Conservation (phyloP, 2,797 vertebrate species). For the Cirrhinus mrigala region DNA sequence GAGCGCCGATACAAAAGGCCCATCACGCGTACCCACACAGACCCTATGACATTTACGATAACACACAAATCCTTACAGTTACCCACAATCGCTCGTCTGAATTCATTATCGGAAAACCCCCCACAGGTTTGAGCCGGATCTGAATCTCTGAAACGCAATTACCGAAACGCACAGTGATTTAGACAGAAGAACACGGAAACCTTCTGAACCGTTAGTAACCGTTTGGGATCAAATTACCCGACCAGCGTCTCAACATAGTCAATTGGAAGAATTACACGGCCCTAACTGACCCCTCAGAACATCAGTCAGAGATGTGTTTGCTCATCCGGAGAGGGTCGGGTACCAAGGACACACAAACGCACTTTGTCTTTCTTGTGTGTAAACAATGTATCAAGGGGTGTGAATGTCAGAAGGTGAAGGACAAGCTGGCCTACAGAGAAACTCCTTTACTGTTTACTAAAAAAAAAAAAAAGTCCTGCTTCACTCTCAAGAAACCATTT, state of each 20-base stretch:
- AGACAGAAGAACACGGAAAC: background rate
- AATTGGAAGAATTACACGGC: background rate
- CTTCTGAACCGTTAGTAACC: slow-evolving; percentile 20
- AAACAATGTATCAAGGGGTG: slow-evolving; percentile 23
- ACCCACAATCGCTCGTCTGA: slow-evolving; percentile 67
- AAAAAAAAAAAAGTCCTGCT: background rate
- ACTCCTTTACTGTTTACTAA: slow-evolving; percentile 2
- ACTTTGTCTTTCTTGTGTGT: slow-evolving; percentile 34
- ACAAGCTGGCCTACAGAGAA: background rate
- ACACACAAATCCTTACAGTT: slow-evolving; percentile 59
- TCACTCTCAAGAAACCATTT: background rate
- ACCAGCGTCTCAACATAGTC: slow-evolving; percentile 19
- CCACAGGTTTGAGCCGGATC: slow-evolving; percentile 18
- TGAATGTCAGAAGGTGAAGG: slow-evolving; percentile 40
- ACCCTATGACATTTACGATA: slow-evolving; percentile 73
- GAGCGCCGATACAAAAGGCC: slow-evolving; percentile 79
- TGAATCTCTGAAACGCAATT: slow-evolving; percentile 37
- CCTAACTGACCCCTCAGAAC: background rate
- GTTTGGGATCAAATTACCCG: slow-evolving; percentile 30
- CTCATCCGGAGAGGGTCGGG: slow-evolving; percentile 10
- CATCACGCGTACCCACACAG: slow-evolving; percentile 67
- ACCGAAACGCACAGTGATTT: background rate
- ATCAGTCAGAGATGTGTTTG: slow-evolving; percentile 33
- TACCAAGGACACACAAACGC: slow-evolving; percentile 36
- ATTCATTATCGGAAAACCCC: slow-evolving; percentile 50